A percentile compares a stretch with the other conserved stretches of the same genome.
Evolutionary conservation across 2,113 vertebrate species (phyloP).

Genomic region (Nycticebus coucang): DNA sequence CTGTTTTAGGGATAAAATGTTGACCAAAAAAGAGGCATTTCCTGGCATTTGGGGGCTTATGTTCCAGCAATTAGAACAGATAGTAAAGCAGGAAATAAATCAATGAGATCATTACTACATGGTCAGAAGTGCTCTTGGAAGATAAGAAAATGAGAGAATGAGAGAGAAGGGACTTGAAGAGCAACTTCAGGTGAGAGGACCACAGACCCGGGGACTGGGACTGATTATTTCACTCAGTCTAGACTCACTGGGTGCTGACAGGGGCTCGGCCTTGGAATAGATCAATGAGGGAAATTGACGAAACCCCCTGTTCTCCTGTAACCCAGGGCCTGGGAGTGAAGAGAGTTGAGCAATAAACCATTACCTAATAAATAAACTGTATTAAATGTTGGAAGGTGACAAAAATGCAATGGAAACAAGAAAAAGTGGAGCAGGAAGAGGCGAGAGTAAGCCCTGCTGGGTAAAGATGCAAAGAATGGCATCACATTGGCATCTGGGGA

Average conservation of each 20-base stretch:
- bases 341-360: not conserved
- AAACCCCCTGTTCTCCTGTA: accelerated
- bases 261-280: accelerated
- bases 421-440: not conserved
- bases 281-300: not conserved
- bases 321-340: accelerated
- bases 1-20: accelerated
- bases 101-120: accelerated
- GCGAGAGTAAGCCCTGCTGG: accelerated
- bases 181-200: accelerated
- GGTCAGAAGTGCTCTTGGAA: accelerated
- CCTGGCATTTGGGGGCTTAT: accelerated
- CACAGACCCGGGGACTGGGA: not conserved
- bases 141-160: accelerated
- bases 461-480: not conserved
- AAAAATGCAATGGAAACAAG: not conserved
- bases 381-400: not conserved
- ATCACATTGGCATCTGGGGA: accelerated
- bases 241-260: accelerated
- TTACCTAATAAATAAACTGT: too few relatives aligned
- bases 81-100: accelerated
- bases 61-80: not conserved
- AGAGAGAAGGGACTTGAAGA: not conserved
- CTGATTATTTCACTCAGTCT: accelerated
- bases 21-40: not conserved